phyloP scores from a whole-genome alignment of 2,797 vertebrate genomes.

The Clamator glandarius region DNA sequence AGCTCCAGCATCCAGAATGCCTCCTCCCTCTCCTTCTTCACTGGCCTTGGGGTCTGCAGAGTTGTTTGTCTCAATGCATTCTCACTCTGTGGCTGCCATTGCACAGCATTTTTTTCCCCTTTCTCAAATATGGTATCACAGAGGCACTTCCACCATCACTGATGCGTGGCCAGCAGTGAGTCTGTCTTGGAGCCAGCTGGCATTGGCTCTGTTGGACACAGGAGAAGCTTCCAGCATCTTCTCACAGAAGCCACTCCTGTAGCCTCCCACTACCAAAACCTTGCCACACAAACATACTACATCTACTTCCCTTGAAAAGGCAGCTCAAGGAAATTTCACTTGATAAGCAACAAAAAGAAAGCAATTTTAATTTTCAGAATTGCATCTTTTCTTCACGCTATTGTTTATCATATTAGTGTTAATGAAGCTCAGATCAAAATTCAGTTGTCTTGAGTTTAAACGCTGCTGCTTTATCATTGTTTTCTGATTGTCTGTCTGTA shows the following conservation, averaged over 20 bases:
- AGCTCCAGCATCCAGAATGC: too few relatives aligned
- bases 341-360: neutral
- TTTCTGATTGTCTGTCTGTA: neutral
- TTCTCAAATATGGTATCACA: neutral
- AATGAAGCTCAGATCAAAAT: neutral
- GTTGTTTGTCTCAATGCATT: neutral
- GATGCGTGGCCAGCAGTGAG: rapidly evolving
- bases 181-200: rapidly evolving
- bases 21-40: too few relatives aligned
- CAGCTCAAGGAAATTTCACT: neutral
- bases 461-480: neutral
- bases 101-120: rapidly evolving
- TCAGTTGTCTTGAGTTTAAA: neutral
- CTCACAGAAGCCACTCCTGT: neutral
- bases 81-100: neutral
- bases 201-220: rapidly evolving
- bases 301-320: neutral
- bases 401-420: neutral
- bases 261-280: neutral
- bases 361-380: neutral
- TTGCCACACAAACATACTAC: neutral
- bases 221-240: neutral
- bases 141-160: rapidly evolving
- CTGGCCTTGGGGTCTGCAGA: neutral
- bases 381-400: neutral